Conservation (phyloP, 1,140 invertebrate species). For the Drosophila ogumai region DNA sequence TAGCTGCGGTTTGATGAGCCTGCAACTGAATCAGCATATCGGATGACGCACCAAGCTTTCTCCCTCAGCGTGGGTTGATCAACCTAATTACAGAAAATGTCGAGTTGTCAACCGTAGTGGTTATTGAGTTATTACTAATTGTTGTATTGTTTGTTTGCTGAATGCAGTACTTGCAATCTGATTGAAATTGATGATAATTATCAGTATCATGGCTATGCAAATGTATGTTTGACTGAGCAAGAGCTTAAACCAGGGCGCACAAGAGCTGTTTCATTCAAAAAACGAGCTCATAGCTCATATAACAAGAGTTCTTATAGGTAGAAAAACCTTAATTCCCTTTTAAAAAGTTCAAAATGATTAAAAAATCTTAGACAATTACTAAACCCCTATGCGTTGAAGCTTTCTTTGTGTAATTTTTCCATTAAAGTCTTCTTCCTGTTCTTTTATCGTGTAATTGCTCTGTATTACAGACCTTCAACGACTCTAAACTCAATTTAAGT, state of each 20-base stretch:
- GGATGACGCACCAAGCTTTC: conserved; percentile 32
- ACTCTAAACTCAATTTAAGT: conserved; percentile 37
- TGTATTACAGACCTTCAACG: conserved; percentile 16
- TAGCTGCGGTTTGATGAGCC: conserved; percentile 26
- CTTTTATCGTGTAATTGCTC: conserved; percentile 25
- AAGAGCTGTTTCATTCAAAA: neutral
- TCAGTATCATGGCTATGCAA: neutral
- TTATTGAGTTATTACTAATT: conserved; percentile 19
- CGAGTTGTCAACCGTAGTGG: neutral
- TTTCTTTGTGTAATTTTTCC: conserved; percentile 9
- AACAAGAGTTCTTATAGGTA: neutral
- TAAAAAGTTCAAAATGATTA: conserved; percentile 2
- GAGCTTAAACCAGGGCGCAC: neutral
- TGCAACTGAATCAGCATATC: conserved; percentile 41
- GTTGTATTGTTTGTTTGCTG: conserved; percentile 1
- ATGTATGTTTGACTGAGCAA: neutral
- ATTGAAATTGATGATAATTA: neutral
- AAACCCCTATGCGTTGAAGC: neutral
- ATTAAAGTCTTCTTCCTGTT: conserved; percentile 9
- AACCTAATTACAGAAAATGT: conserved; percentile 35
- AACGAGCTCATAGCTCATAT: neutral
- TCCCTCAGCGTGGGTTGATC: conserved; percentile 11
- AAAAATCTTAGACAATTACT: neutral
- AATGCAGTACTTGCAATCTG: neutral
- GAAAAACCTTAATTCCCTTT: neutral